Evolutionary conservation across 2,888 invertebrate species (phyloP).

Genomic region (Caenorhabditis japonica): DNA sequence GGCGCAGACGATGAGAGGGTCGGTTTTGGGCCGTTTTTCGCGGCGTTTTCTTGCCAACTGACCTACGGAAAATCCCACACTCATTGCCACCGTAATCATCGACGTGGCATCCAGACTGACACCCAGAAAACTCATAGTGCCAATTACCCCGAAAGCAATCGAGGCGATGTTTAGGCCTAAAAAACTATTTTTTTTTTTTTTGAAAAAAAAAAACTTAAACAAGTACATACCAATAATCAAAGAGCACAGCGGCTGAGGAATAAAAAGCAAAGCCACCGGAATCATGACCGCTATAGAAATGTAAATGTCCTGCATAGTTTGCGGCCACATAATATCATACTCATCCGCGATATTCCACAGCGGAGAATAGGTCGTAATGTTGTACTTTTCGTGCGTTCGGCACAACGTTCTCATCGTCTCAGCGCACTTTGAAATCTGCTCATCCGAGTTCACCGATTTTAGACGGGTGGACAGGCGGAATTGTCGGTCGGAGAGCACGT

Average conservation of each 20-base stretch:
- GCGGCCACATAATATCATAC: slow-evolving; percentile 74
- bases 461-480: slow-evolving; percentile 68
- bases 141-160: slow-evolving; percentile 72
- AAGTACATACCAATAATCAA: slow-evolving; percentile 54
- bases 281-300: slow-evolving; percentile 73
- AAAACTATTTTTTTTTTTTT: background rate
- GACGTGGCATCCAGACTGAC: slow-evolving; percentile 73
- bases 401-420: slow-evolving; percentile 58
- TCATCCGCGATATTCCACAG: slow-evolving; percentile 73
- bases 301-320: slow-evolving; percentile 72
- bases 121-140: slow-evolving; percentile 64
- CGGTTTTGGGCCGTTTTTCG: background rate
- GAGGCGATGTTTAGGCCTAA: slow-evolving; percentile 57
- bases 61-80: slow-evolving; percentile 73
- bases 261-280: slow-evolving; percentile 68
- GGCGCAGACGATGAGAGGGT: background rate
- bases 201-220: background rate
- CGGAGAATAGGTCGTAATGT: slow-evolving; percentile 64
- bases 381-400: slow-evolving; percentile 40
- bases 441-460: slow-evolving; percentile 59
- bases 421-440: slow-evolving; percentile 63
- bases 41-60: background rate
- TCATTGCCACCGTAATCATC: slow-evolving; percentile 76
- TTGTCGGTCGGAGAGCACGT: slow-evolving; percentile 56
- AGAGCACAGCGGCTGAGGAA: slow-evolving; percentile 72